Evolutionary conservation across 2,888 invertebrate genomes (phyloP), one percentile per base, ranked within the genome.

Genomic region (Anoplius nigerrimus): DNA sequence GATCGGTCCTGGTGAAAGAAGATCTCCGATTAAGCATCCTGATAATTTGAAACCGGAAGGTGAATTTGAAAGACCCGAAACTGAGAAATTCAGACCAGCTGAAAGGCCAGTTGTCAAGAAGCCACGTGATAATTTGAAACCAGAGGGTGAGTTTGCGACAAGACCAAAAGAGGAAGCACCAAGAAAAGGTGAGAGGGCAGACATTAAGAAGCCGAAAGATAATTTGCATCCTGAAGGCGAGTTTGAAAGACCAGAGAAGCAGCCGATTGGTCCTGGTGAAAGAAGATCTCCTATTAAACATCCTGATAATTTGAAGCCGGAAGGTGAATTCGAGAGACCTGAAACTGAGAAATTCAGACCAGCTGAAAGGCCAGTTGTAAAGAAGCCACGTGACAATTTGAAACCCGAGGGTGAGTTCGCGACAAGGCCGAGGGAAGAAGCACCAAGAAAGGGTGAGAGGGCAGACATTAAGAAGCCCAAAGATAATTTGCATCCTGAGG

Each of bases 71-170:
- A 56, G 91, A 89, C 84, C 85, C 20, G 90, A 90, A 0, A 92
- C 91, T 34, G 90, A 91, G 55, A 74, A 80, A 57, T 72, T 71
- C 18, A 57, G 67, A 13, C 67, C 71, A 13, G 87, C 51, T 89
- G 2, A 88, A 86, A 92, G 69, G 90, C 91, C 0, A 91, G 93
- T 81, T 91, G 92, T 48, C 1, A 48, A 48, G 48, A 48, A 48
- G n/a, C 48, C 48, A 91, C 84, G 92, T 92, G 92, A 92, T 80
- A 92, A 91, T 81, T 80, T 92, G 0, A 81, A 82, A 22, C 90
- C 91, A 2, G 91, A 91, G 79, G 91, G 91, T 0, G 89, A 89
- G 27, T 93, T 93, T 90, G 92, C 89, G 68, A 71, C 85, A 64
- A 65, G 71, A 16, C 91, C 92, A 75, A 87, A 88, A 56, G 89